These are phyloP conservation scores for Echinarachnius parma DNA, from an alignment of 53 echinoderm and acorn worm genomes.

Conservation along the genomic window DNA sequence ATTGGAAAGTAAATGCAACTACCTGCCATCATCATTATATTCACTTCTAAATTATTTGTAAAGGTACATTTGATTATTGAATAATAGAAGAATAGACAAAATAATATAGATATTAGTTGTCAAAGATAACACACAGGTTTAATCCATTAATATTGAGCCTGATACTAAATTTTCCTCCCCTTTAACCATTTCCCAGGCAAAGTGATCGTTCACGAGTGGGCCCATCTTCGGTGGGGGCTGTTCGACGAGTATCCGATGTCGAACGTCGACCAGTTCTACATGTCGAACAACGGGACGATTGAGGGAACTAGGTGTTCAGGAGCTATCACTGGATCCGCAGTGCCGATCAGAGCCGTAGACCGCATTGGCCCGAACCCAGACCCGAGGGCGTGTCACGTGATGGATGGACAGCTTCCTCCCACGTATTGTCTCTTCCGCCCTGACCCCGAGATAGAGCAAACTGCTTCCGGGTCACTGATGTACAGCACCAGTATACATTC, in stretches of 20 bases:
- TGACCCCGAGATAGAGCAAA: constrained; percentile 20
- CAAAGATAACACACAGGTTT: too few relatives aligned
- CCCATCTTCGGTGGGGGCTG: constrained; percentile 76
- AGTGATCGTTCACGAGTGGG: constrained; percentile 73
- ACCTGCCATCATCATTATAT: too few relatives aligned
- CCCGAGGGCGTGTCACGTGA: background rate
- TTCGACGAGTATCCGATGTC: constrained; percentile 65
- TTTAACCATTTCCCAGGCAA: too few relatives aligned
- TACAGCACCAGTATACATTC: constrained; percentile 41
- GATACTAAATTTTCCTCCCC: too few relatives aligned
- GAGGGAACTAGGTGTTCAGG: constrained; percentile 60
- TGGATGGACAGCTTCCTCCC: constrained; percentile 30
- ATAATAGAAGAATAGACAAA: too few relatives aligned
- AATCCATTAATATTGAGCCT: too few relatives aligned
- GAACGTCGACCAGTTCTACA: constrained; percentile 51
- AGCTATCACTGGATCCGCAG: constrained; percentile 38
- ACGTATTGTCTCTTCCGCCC: constrained; percentile 43
- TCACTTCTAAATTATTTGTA: too few relatives aligned
- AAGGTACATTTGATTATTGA: too few relatives aligned
- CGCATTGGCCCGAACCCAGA: background rate
- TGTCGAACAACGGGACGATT: constrained; percentile 38
- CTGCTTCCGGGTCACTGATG: constrained; percentile 67
- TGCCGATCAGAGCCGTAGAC: constrained; percentile 8
- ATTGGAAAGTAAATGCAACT: too few relatives aligned
- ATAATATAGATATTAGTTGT: too few relatives aligned